Percentiles rank a stretch among this genome's conserved stretches.
Evolutionary conservation across 1,140 invertebrate species (phyloP).

Genomic region (Stenopsyche tienmushanensis): DNA sequence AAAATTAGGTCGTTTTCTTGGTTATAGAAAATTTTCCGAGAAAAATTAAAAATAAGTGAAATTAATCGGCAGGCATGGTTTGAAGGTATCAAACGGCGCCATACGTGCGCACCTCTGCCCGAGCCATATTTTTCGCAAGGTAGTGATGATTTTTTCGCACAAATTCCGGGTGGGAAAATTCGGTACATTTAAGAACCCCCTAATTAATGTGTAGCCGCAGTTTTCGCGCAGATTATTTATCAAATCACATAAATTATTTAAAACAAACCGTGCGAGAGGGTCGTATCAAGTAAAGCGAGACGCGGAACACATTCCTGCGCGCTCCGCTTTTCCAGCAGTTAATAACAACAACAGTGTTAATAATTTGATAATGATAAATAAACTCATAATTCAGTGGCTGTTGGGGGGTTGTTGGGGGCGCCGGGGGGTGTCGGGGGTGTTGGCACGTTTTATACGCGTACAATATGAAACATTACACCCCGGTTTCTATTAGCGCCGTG

Average conservation of each 20-base stretch:
- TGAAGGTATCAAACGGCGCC: too few relatives aligned
- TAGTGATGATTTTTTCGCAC: not conserved
- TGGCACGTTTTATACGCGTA: slow-evolving; percentile 27
- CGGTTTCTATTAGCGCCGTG: slow-evolving; percentile 40
- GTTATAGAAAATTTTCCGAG: too few relatives aligned
- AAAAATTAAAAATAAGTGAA: too few relatives aligned
- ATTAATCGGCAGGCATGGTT: too few relatives aligned
- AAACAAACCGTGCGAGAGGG: slow-evolving; percentile 23
- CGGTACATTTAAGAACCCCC: slow-evolving; percentile 8
- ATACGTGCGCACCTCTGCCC: not conserved
- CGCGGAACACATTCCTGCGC: slow-evolving; percentile 27
- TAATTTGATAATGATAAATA: slow-evolving; percentile 61
- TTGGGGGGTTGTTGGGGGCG: not conserved
- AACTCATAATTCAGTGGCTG: slow-evolving; percentile 54
- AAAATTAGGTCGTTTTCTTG: too few relatives aligned
- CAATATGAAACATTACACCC: slow-evolving; percentile 42
- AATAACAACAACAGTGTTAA: slow-evolving; percentile 47
- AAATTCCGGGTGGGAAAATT: not conserved
- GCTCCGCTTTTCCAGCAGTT: slow-evolving; percentile 31
- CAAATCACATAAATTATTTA: slow-evolving; percentile 37
- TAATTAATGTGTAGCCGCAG: slow-evolving; percentile 30
- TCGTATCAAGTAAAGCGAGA: not conserved
- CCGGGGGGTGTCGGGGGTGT: slow-evolving; percentile 21
- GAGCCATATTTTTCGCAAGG: not conserved
- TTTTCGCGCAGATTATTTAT: slow-evolving; percentile 36